A percentile compares a stretch with the other conserved stretches of the same genome.
Conservation (phyloP, 2,888 invertebrate genomes). For the Ennomos quercinarius region DNA sequence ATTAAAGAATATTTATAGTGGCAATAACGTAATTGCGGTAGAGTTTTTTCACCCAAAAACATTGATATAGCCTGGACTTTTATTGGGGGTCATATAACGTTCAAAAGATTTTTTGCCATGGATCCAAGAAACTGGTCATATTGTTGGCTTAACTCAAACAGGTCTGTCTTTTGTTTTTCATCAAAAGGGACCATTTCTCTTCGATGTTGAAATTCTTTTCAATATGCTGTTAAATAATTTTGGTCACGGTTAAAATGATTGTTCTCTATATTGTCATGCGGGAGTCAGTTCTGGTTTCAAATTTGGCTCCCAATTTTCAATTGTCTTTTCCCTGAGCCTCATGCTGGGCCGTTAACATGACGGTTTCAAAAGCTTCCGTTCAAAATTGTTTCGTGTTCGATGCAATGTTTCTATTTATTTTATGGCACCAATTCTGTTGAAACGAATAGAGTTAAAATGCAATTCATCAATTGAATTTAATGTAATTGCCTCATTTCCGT, state of each 20-base stretch:
- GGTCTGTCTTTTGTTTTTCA: slow-evolving; percentile 54
- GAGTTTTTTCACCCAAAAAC: slow-evolving; percentile 63
- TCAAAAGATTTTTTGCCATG: slow-evolving; percentile 55
- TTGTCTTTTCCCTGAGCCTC: slow-evolving; percentile 57
- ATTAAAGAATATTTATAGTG: slow-evolving; percentile 68
- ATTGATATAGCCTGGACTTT: slow-evolving; percentile 55
- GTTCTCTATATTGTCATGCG: slow-evolving; percentile 56
- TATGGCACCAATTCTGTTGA: slow-evolving; percentile 29
- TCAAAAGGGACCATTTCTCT: slow-evolving; percentile 22
- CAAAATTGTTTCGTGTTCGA: slow-evolving; percentile 44
- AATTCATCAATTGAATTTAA: slow-evolving; percentile 50
- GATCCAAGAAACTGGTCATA: slow-evolving; percentile 58
- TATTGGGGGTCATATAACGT: slow-evolving; percentile 65
- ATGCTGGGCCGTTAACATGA: slow-evolving; percentile 61
- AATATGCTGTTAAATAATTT: slow-evolving; percentile 57
- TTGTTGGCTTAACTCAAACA: slow-evolving; percentile 57
- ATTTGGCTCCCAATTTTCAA: slow-evolving; percentile 60
- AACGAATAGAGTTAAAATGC: slow-evolving; percentile 40
- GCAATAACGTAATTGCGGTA: slow-evolving; percentile 75
- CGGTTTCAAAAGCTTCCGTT: slow-evolving; percentile 63
- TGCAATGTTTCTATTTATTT: slow-evolving; percentile 45
- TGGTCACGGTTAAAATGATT: slow-evolving; percentile 64
- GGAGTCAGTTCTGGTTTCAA: slow-evolving; percentile 59
- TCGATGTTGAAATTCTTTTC: slow-evolving; percentile 10
- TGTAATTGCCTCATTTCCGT: slow-evolving; percentile 59